Base-by-base conservation (phyloP, 2,797 vertebrate species). In the Tragelaphus eurycerus region DNA sequence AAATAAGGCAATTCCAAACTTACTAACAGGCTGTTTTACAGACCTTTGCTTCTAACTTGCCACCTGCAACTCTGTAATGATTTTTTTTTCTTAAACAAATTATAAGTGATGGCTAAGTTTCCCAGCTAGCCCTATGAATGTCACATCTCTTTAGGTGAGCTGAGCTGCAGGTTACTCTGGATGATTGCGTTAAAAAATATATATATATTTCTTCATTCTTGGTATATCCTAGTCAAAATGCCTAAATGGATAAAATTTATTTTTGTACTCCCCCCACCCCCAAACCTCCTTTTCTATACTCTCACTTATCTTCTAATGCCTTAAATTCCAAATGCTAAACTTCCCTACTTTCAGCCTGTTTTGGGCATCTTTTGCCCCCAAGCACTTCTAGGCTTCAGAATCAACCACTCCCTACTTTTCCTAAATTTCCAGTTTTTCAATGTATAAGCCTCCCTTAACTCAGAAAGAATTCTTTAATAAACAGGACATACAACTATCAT, bases 401-500 rank as follows among this genome's bases (percentile, higher is more conserved):
- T 6, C 60, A 64, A 87, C 15, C 59, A 21, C 13, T 97, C 94
- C 48, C 31, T 23, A 57, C 54, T 86, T 78, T 13, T 34, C 48
- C 16, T 21, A 92, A 86, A 79, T 71, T 79, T 55, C 13, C 52
- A 81, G 9, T 71, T 94, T 64, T 57, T 96, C 71, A 88, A 88
- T 62, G 83, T 89, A 81, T 21, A 71, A 96, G n/a, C n/a, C 21
- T 60, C 34, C 31, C 34, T 93, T 93, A 89, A 90, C 57, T 93
- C 89, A 85, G 81, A 79, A 96, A 82, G 46, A 90, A 86, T 25
- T 86, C 64, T 90, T 95, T 55, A 86, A 90, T 29, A 84, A 86
- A 43, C 2, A 91, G 59, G 34, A 97, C 27, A 90, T 84, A 29
- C 43, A 60, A 89, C 7, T 60, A 43, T 50, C 29, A 82, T 57